phyloP scores from a whole-genome alignment of 2,888 invertebrate genomes.

The Syritta pipiens region DNA sequence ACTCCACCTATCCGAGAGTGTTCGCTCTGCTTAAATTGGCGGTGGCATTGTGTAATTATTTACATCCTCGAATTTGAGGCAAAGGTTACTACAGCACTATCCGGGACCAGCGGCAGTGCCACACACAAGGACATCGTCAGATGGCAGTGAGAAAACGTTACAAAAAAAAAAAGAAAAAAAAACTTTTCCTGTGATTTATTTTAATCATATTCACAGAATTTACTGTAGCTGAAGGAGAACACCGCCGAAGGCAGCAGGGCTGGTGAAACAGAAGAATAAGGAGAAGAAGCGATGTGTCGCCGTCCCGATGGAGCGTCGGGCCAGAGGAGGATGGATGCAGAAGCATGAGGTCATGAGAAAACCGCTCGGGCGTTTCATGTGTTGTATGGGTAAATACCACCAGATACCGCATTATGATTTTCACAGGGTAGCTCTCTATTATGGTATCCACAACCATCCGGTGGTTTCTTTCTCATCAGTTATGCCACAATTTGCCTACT shows the following conservation, averaged over 20 bases:
- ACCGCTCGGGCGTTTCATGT: conserved; percentile 54
- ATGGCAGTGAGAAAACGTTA: conserved; percentile 5
- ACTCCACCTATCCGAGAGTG: conserved; percentile 12
- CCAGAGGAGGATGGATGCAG: too few species aligned
- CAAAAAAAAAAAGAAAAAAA: too few species aligned
- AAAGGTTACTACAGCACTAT: conserved; percentile 9
- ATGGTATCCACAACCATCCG: conserved; percentile 57
- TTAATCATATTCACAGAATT: conserved; percentile 56
- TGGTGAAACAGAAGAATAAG: not conserved
- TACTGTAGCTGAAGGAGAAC: conserved; percentile 3
- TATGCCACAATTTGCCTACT: conserved; percentile 59
- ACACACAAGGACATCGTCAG: conserved; percentile 2
- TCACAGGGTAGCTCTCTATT: conserved; percentile 62
- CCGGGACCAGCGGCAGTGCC: not conserved
- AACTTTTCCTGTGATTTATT: conserved; percentile 53
- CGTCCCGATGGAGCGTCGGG: conserved; percentile 35
- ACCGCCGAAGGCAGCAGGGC: not conserved
- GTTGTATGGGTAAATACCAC: conserved; percentile 58
- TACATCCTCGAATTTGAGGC: conserved; percentile 37
- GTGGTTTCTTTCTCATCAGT: conserved; percentile 66
- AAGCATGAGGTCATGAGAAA: conserved; percentile 52
- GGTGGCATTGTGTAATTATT: conserved; percentile 48
- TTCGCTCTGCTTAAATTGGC: conserved; percentile 13
- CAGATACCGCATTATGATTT: conserved; percentile 67
- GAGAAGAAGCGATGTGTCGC: conserved; percentile 39